Conservation (phyloP, 2,113 vertebrate genomes). For the Leucopternis melanops region DNA sequence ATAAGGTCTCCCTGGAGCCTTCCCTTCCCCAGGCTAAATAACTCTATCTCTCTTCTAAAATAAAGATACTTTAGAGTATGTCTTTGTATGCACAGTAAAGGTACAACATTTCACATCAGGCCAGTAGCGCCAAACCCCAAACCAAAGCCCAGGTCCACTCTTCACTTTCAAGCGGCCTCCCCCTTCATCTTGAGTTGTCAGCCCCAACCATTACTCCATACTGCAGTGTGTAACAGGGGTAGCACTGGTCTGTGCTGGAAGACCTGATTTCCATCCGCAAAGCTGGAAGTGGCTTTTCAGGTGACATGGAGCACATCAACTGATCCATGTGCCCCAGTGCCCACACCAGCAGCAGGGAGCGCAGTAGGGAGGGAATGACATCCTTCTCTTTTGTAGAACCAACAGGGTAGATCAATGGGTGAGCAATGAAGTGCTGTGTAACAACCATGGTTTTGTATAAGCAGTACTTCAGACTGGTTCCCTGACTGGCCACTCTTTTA, state of each 20-base stretch:
- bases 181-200: not conserved
- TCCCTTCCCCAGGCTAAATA: not conserved
- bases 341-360: not conserved
- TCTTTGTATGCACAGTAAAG: not conserved
- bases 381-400: not conserved
- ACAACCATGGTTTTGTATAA: rapidly evolving
- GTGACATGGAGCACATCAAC: not conserved
- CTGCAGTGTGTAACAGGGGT: not conserved
- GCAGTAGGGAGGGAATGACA: not conserved
- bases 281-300: not conserved
- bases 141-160: not conserved
- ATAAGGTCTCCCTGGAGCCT: not conserved
- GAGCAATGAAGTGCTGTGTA: not conserved
- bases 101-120: not conserved
- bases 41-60: not conserved
- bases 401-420: not conserved
- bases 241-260: not conserved
- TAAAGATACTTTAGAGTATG: not conserved
- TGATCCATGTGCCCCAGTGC: not conserved
- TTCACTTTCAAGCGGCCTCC: not conserved
- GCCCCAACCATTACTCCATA: not conserved
- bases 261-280: not conserved
- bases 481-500: not conserved
- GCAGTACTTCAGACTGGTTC: not conserved
- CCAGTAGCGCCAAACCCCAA: not conserved